phyloP scores from a whole-genome alignment of 2,797 vertebrate species.

The Cyprinodon diabolis region DNA sequence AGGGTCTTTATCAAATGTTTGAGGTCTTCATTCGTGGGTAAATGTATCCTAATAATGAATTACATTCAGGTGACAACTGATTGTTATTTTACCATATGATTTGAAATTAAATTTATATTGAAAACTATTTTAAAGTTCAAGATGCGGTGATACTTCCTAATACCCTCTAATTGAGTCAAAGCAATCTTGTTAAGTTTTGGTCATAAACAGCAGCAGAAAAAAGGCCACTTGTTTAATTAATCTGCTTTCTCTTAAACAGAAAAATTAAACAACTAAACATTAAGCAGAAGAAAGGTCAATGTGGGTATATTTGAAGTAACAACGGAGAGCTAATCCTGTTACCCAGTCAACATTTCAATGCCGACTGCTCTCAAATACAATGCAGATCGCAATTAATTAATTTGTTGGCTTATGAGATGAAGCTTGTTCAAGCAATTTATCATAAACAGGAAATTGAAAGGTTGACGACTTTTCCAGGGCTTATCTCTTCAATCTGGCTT shows the following conservation, averaged over 20 bases:
- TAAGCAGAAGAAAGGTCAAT: conserved; percentile 46
- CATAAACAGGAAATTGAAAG: conserved; percentile 69
- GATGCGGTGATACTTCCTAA: neutral
- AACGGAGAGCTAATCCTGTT: conserved; percentile 49
- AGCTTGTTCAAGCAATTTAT: conserved; percentile 70
- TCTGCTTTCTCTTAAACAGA: conserved; percentile 34
- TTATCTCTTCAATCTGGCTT: conserved; percentile 61
- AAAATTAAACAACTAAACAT: conserved; percentile 28
- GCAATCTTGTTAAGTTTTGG: conserved; percentile 20
- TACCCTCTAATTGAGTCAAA: conserved; percentile 5
- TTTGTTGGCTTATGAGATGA: conserved; percentile 67
- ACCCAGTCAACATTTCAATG: conserved; percentile 55
- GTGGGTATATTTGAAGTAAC: conserved; percentile 44
- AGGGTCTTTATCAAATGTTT: too few species aligned
- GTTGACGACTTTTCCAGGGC: conserved; percentile 60
- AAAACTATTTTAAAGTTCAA: neutral
- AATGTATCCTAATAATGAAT: neutral
- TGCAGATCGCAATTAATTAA: conserved; percentile 68
- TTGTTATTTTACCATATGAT: neutral
- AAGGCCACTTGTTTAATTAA: conserved; percentile 29
- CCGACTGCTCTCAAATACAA: conserved; percentile 72
- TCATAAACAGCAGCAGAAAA: conserved; percentile 36
- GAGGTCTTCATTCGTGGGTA: too few species aligned
- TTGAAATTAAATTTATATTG: neutral
- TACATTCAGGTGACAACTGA: neutral